phyloP scores from a whole-genome alignment of 1,140 invertebrate species.

The Babylonia areolata region DNA sequence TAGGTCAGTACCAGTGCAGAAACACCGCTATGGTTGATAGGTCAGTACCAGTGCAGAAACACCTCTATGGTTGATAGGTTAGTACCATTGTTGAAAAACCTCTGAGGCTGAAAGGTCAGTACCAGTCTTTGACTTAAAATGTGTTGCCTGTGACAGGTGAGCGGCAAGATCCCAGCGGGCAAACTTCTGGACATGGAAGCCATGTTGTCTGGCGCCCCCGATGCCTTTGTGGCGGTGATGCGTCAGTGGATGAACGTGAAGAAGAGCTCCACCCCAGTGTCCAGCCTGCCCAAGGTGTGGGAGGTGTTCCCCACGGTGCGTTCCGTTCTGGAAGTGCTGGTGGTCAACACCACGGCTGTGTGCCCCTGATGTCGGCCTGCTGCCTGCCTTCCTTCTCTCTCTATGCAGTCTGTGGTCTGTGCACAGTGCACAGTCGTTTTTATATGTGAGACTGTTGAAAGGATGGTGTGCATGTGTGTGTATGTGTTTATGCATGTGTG shows the following conservation, averaged over 20 bases:
- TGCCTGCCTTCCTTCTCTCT: too few species aligned
- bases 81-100: background rate
- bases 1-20: too few species aligned
- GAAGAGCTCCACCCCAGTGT: constrained; percentile 62
- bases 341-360: constrained; percentile 58
- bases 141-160: constrained; percentile 10
- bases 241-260: constrained; percentile 73
- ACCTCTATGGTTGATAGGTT: too few species aligned
- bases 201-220: constrained; percentile 71
- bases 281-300: constrained; percentile 58
- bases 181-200: constrained; percentile 72
- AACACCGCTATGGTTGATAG: too few species aligned
- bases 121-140: background rate
- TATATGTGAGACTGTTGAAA: too few species aligned
- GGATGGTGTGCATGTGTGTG: too few species aligned
- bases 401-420: too few species aligned
- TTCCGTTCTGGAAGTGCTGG: constrained; percentile 66
- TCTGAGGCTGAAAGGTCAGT: background rate
- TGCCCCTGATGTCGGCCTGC: constrained; percentile 32
- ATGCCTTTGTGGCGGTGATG: constrained; percentile 70
- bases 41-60: too few species aligned
- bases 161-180: constrained; percentile 25
- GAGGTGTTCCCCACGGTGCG: constrained; percentile 68
- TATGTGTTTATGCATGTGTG: too few species aligned
- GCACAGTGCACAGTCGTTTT: too few species aligned